Percentiles rank a stretch among this genome's conserved stretches.
phyloP scores from a whole-genome alignment of 2,888 invertebrate genomes.

The Andricus quercusramuli region DNA sequence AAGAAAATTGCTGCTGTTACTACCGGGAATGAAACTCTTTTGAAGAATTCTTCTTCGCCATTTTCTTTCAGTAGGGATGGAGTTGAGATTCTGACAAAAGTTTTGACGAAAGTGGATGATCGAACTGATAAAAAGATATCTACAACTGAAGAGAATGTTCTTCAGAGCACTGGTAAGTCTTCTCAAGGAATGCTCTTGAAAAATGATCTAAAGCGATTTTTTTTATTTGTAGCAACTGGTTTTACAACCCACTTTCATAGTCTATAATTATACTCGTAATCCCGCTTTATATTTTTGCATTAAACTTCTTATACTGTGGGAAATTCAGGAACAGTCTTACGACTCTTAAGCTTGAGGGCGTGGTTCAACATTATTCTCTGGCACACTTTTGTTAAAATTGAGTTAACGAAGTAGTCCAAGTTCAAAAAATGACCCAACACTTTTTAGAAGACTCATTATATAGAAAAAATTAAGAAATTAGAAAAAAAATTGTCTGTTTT shows the following conservation, averaged over 20 bases:
- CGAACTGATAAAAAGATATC: slow-evolving; percentile 60
- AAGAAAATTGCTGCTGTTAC: slow-evolving; percentile 71
- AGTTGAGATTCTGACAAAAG: slow-evolving; percentile 84
- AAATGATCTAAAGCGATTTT: background rate
- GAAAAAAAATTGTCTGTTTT: slow-evolving; percentile 55
- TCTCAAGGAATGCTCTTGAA: background rate
- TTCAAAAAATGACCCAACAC: background rate
- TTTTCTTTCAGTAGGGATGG: slow-evolving; percentile 84
- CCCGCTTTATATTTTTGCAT: slow-evolving; percentile 22
- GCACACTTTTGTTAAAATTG: slow-evolving; percentile 1
- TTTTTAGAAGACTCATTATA: slow-evolving; percentile 26
- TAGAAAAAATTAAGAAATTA: background rate
- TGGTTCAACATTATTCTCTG: slow-evolving; percentile 7
- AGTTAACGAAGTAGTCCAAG: background rate
- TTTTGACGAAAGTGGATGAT: slow-evolving; percentile 81
- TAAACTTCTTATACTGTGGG: slow-evolving; percentile 4
- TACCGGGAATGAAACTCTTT: slow-evolving; percentile 62
- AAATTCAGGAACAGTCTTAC: background rate
- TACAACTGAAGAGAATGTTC: slow-evolving; percentile 58
- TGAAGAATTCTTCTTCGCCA: slow-evolving; percentile 70
- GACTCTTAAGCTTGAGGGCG: background rate
- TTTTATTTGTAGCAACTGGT: background rate
- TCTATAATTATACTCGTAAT: slow-evolving; percentile 15
- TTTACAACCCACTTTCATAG: slow-evolving; percentile 2
- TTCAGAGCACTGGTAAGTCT: slow-evolving; percentile 46